These are phyloP conservation scores for Bradypus variegatus DNA, from an alignment of 2,797 vertebrate species.

Conservation along the genomic window DNA sequence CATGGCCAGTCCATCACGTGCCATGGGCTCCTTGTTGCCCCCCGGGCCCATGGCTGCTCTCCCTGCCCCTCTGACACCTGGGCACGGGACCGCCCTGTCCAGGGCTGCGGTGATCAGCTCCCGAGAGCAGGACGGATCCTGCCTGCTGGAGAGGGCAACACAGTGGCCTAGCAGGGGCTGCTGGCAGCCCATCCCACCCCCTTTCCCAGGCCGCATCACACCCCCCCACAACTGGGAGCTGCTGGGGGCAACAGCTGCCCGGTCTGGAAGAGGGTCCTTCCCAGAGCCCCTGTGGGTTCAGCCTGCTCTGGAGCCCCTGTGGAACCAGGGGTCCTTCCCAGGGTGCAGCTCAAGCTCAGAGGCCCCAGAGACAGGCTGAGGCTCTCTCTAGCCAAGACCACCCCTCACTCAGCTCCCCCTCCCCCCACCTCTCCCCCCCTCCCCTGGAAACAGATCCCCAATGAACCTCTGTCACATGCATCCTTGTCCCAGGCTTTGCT, in stretches of 20 bases:
- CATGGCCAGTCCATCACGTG: fast-evolving
- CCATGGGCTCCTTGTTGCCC: fast-evolving
- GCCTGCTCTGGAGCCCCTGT: too few relatives aligned
- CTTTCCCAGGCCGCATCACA: fast-evolving
- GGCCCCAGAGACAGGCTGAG: neutral
- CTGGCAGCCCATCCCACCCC: too few relatives aligned
- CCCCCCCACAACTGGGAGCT: neutral
- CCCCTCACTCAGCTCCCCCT: too few relatives aligned
- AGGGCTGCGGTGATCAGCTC: too few relatives aligned
- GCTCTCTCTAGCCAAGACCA: neutral
- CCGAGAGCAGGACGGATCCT: fast-evolving
- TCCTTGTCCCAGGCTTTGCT: neutral
- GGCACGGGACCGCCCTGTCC: too few relatives aligned
- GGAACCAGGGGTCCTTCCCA: neutral
- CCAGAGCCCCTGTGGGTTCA: too few relatives aligned
- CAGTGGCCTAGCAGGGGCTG: neutral
- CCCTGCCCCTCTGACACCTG: too few relatives aligned
- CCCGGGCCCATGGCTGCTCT: too few relatives aligned
- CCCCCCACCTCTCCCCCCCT: too few relatives aligned
- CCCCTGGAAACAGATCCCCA: too few relatives aligned
- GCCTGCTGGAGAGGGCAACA: fast-evolving
- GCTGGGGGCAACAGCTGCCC: fast-evolving
- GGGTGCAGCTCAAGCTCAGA: fast-evolving
- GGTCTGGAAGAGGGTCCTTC: neutral
- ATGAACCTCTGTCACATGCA: neutral